phyloP scores from a whole-genome alignment of 92 coral and sea anemone species.

The Palythoa grandiflora region DNA sequence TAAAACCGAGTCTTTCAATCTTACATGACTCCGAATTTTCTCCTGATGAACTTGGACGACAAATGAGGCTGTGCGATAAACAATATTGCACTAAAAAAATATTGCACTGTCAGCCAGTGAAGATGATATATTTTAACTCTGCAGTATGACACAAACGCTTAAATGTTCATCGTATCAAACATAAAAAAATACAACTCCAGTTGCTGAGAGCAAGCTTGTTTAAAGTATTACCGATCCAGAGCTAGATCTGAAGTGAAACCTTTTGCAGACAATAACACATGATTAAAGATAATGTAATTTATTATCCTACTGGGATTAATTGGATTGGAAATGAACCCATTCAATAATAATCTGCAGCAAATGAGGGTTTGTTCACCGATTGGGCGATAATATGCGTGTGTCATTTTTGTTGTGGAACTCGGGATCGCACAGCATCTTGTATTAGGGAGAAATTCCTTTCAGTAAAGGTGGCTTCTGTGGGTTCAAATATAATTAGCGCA shows the following conservation, averaged over 20 bases:
- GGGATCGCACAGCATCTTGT: no score
- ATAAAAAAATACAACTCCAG: background rate
- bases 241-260: no score
- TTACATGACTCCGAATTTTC: background rate
- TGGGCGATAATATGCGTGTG: background rate
- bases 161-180: background rate
- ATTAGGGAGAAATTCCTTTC: no score
- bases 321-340: background rate
- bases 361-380: no score
- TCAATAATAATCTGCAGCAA: no score
- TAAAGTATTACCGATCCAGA: no score
- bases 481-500: no score
- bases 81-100: background rate
- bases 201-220: background rate
- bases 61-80: background rate
- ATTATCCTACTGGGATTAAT: background rate
- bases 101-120: background rate
- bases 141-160: background rate
- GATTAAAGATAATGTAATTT: background rate
- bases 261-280: background rate
- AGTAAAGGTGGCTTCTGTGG: no score
- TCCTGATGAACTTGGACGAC: background rate
- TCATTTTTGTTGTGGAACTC: no score
- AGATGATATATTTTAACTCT: background rate
- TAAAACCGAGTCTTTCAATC: background rate